Evolutionary conservation across 2,888 invertebrate genomes (phyloP), one percentile per base, ranked within the genome.

Genomic region (Psylliodes chrysocephalus): DNA sequence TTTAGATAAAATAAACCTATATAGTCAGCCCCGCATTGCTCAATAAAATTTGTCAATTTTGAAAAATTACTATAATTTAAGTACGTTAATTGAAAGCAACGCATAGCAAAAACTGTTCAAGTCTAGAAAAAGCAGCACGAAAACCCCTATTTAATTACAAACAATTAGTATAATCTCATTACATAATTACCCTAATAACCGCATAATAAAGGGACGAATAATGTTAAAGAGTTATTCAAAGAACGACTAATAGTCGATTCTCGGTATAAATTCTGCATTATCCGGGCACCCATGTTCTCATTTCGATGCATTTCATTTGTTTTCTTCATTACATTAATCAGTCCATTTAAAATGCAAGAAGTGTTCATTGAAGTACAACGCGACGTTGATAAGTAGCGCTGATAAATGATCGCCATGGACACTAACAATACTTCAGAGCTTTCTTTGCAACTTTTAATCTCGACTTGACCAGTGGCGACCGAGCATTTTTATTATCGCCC

Each of bases 301-400:
- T 60, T 57, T 54, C 46, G 49, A 49, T 49, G 57, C 55, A 56
- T 65, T 68, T 61, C 63, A 68, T 68, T 68, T 66, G 65, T 68
- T 68, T 64, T 61, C 65, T 61, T 61, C 61, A 64, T 66, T 64
- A 66, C 67, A 67, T 67, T 67, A 69, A 69, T 66, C 65, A 63
- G 64, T 53, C 64, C 63, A 64, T 65, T 69, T 69, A 69, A 69
- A 65, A 69, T 69, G 69, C 69, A 69, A 63, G 67, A 63, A 57
- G 66, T 66, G 68, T 70, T 60, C 64, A 52, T 46, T 55, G 54
- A 60, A 60, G 62, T 55, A 68, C 70, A 68, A 62, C 63, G n/a
- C n/a, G 66, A 70, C 67, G 65, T 68, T 67, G 70, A 70, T 70
- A 68, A 66, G 68, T 67, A 52, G 64, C 54, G 66, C 68, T 70